phyloP scores from a whole-genome alignment of 1,140 invertebrate species.

The Bombus pascuorum region DNA sequence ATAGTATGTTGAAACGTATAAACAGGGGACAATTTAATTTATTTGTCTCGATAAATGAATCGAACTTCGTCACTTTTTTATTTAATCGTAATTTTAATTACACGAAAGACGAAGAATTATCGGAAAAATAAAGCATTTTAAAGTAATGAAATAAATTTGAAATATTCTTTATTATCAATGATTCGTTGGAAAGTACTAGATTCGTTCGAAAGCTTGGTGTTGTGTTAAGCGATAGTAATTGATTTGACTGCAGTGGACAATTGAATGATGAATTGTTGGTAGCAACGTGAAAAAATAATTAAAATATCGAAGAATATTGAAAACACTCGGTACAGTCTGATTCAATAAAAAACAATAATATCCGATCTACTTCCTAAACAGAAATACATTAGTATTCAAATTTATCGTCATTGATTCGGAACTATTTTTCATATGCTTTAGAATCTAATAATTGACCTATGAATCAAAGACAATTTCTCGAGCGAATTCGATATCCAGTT shows the following conservation, averaged over 20 bases:
- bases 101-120: not conserved
- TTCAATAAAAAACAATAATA: not conserved
- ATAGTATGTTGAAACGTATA: no score
- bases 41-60: no score
- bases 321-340: not conserved
- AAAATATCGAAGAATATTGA: not conserved
- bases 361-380: not conserved
- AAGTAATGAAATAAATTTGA: not conserved
- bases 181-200: not conserved
- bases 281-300: not conserved
- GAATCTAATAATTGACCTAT: no score
- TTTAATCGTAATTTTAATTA: not conserved
- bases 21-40: no score
- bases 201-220: not conserved
- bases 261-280: slow-evolving; percentile 2
- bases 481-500: not conserved
- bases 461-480: no score
- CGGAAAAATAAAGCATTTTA: not conserved
- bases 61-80: not conserved
- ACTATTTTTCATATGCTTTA: not conserved
- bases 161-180: not conserved
- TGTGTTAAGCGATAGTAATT: not conserved
- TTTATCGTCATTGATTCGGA: not conserved
- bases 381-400: not conserved
- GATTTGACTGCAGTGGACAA: not conserved